These are phyloP conservation scores for Sarcophaga bullata DNA, from an alignment of 1,140 invertebrate species.

Conservation along the genomic window DNA sequence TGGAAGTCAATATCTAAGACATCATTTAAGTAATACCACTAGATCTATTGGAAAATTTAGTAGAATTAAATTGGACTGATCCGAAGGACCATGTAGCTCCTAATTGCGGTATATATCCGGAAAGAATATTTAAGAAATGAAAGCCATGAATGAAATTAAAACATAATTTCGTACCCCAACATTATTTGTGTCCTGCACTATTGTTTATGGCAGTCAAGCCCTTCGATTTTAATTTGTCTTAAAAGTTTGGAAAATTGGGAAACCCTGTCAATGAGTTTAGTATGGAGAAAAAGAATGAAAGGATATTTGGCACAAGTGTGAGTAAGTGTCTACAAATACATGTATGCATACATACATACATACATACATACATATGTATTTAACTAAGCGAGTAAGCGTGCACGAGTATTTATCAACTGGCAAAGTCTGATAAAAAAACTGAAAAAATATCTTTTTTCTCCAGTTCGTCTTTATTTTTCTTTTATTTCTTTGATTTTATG, in stretches of 20 bases:
- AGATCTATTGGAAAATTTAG: too few relatives aligned
- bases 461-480: neutral
- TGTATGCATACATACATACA: neutral
- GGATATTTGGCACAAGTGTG: slow-evolving; percentile 12
- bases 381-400: neutral
- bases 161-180: too few relatives aligned
- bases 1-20: too few relatives aligned
- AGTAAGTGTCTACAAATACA: neutral
- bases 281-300: neutral
- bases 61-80: too few relatives aligned
- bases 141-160: too few relatives aligned
- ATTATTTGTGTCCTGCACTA: too few relatives aligned
- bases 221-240: neutral
- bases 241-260: neutral
- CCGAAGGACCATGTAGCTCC: too few relatives aligned
- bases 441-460: neutral
- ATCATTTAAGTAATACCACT: too few relatives aligned
- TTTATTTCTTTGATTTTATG: slow-evolving; percentile 24
- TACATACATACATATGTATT: neutral
- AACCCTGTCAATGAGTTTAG: slow-evolving; percentile 41
- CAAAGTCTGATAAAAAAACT: slow-evolving; percentile 27
- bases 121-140: too few relatives aligned
- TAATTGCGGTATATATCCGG: too few relatives aligned
- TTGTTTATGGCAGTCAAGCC: neutral
- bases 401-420: slow-evolving; percentile 29